Base-by-base conservation (phyloP, 2,113 vertebrate genomes). In the Leucosticte australis region DNA sequence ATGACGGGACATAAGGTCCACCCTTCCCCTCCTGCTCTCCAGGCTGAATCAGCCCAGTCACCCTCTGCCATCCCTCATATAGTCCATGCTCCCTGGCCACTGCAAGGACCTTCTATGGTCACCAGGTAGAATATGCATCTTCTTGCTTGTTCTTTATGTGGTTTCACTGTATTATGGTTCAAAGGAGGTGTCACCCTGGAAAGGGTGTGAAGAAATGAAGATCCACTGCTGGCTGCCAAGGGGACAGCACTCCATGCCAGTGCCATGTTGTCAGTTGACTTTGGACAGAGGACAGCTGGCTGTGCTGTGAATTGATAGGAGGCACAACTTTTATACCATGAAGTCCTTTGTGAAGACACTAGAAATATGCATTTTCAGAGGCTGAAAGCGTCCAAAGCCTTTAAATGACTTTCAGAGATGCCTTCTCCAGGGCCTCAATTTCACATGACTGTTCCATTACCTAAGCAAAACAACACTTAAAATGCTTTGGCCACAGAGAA, bases 391-490 rank as follows among this genome's bases (percentile, higher is more conserved):
- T 64, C 37, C 82, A 86, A 53, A 88, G 6, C 8, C 35, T 92
- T 70, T 55, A 22, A 7, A 2, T 63, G 27, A 55, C 35, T 87
- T 77, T 89, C 92, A 93, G 64, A 88, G 42, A 15, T 83, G 33
- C 39, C 35, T 80, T 73, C 37, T 91, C 4, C 17, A 64, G 33
- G 71, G 46, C 56, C 60, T 86, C 44, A 60, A 39, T 86, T 95
- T 94, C 78, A 70, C 47, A 39, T 0, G 4, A 41, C 55, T 90
- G 44, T 90, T 94, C 87, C 55, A 81, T 92, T 88, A 90, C 59
- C 47, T 83, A 74, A 92, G 60, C 23, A 79, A 83, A 90, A 70
- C 52, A 85, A 64, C 59, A 86, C 57, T 83, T 91, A 41, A 90
- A 90, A 80, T 81, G 50, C 28, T 63, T 90, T 81, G 75, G 68